A percentile compares a stretch with the other conserved stretches of the same genome.
phyloP scores from a whole-genome alignment of 2,113 vertebrate species.

The Montifringilla adamsi region DNA sequence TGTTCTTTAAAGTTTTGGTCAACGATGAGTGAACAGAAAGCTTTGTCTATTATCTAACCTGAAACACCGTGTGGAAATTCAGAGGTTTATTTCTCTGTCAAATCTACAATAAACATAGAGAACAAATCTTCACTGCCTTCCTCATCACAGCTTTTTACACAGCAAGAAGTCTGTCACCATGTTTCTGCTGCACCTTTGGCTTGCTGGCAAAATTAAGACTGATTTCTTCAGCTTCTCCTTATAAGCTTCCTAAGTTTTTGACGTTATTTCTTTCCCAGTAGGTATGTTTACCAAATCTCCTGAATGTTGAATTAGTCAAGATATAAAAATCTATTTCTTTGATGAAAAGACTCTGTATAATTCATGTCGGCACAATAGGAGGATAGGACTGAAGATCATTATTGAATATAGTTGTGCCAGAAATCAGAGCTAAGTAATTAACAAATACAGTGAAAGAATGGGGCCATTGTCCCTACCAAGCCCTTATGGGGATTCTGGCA shows the following conservation, averaged over 20 bases:
- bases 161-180: neutral
- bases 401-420: neutral
- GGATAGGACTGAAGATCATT: neutral
- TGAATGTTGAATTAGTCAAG: neutral
- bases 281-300: neutral
- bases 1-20: neutral
- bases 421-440: neutral
- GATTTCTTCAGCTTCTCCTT: neutral
- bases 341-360: neutral
- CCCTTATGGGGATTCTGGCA: neutral
- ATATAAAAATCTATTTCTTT: neutral
- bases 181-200: neutral
- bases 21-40: neutral
- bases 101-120: neutral
- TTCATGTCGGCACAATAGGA: neutral
- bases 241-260: neutral
- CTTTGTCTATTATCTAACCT: neutral
- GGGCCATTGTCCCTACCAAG: accelerated
- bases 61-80: neutral
- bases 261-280: neutral
- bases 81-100: neutral
- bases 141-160: neutral
- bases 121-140: neutral
- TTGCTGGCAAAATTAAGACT: neutral
- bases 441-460: neutral